These are phyloP conservation scores for Pteronura brasiliensis DNA, from an alignment of 2,113 vertebrate species.

Conservation along the genomic window DNA sequence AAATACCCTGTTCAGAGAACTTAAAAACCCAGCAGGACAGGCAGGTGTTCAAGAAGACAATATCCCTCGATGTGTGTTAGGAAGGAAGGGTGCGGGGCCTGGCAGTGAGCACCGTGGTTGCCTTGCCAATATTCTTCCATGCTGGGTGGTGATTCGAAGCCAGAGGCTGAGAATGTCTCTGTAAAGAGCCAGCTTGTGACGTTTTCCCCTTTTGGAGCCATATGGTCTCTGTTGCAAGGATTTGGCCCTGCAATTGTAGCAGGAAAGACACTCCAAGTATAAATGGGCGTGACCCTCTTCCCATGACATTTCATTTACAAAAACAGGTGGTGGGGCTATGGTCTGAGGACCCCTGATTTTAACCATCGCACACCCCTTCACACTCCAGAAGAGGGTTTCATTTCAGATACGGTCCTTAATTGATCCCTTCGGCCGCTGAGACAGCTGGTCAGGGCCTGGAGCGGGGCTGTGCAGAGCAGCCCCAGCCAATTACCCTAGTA, in stretches of 20 bases:
- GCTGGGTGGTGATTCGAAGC: neutral
- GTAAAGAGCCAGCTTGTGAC: neutral
- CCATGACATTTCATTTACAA: neutral
- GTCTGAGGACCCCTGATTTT: neutral
- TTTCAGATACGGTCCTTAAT: neutral
- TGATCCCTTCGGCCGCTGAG: neutral
- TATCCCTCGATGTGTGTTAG: neutral
- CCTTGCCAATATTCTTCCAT: neutral
- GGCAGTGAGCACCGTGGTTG: too few species aligned
- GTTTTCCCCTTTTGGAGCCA: neutral
- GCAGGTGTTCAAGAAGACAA: neutral
- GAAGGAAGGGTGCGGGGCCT: neutral
- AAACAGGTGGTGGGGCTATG: neutral
- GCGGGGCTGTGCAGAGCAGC: neutral
- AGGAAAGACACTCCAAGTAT: too few species aligned
- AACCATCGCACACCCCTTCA: neutral
- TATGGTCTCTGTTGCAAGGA: neutral
- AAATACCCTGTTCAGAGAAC: neutral
- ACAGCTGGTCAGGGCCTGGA: too few species aligned
- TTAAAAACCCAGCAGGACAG: neutral
- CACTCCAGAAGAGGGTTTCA: neutral
- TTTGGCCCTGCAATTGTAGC: neutral
- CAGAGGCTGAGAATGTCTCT: neutral
- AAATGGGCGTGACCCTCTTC: neutral
- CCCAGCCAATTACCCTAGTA: neutral